Evolutionary conservation across 2,888 invertebrate genomes (phyloP).

Genomic region (Acleris laterana): DNA sequence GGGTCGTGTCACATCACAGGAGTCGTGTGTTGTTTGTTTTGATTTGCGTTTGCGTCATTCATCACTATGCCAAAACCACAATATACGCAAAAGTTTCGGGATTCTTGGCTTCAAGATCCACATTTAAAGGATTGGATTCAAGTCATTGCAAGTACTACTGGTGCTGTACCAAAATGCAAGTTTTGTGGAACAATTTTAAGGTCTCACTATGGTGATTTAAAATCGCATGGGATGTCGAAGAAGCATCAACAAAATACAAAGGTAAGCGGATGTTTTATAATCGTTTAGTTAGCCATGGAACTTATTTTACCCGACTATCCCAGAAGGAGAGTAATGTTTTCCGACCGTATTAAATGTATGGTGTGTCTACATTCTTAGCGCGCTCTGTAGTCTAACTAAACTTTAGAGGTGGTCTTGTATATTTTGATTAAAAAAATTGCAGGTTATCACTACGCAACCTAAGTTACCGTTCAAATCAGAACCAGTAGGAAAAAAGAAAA

Average conservation of each 20-base stretch:
- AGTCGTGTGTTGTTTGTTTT: too few species aligned
- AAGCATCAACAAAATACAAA: conserved; percentile 2
- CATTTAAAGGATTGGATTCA: conserved; percentile 37
- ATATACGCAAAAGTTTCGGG: conserved; percentile 39
- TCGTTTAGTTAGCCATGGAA: too few species aligned
- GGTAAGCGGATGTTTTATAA: not conserved
- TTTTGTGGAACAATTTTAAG: conserved; percentile 38
- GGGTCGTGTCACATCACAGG: too few species aligned
- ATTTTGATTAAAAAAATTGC: conserved; percentile 4
- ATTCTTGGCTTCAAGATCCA: conserved; percentile 38
- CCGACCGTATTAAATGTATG: too few species aligned
- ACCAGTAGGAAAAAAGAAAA: conserved; percentile 12
- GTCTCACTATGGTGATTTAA: conserved; percentile 4
- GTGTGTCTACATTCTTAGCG: too few species aligned
- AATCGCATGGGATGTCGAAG: not conserved
- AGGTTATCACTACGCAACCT: conserved; percentile 37
- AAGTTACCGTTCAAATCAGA: conserved; percentile 31
- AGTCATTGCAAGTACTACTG: conserved; percentile 39
- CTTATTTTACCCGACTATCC: too few species aligned
- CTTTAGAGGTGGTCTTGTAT: too few species aligned
- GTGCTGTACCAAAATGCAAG: conserved; percentile 38
- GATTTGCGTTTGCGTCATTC: too few species aligned
- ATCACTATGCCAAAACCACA: conserved; percentile 2
- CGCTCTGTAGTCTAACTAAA: too few species aligned
- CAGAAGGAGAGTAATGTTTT: too few species aligned